Evolutionary conservation across 2,888 invertebrate genomes (phyloP).

Genomic region (Adelognathus sp.): DNA sequence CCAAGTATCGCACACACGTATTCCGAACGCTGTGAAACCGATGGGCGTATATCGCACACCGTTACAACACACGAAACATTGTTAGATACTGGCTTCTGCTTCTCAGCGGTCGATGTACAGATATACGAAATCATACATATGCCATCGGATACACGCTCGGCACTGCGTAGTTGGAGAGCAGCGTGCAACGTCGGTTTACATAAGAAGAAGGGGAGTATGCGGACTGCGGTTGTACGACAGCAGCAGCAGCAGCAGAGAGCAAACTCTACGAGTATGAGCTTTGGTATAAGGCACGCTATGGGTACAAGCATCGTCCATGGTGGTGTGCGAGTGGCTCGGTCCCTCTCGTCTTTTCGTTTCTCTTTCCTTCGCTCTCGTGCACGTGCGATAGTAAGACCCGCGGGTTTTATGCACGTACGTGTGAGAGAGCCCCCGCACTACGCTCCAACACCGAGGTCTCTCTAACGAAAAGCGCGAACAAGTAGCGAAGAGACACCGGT

Average conservation of each 20-base stretch:
- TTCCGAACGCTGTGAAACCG: too few species aligned
- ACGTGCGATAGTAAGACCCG: neutral
- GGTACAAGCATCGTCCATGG: slow-evolving; percentile 22
- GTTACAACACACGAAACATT: neutral
- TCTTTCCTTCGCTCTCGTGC: neutral
- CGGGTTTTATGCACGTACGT: slow-evolving; percentile 11
- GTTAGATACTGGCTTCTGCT: too few species aligned
- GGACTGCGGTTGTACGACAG: too few species aligned
- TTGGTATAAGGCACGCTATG: slow-evolving; percentile 43
- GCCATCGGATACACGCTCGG: slow-evolving; percentile 33
- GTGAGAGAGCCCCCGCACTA: neutral
- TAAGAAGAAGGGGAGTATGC: slow-evolving; percentile 64
- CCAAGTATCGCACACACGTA: neutral
- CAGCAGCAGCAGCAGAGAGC: slow-evolving; percentile 43
- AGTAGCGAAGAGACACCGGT: slow-evolving; percentile 36
- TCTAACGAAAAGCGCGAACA: slow-evolving; percentile 36
- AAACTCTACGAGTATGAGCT: slow-evolving; percentile 39
- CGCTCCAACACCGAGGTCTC: slow-evolving; percentile 9
- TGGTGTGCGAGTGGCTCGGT: neutral
- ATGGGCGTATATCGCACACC: too few species aligned
- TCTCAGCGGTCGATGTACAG: too few species aligned
- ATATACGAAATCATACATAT: slow-evolving; percentile 5
- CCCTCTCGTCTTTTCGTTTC: slow-evolving; percentile 1
- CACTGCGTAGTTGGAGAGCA: slow-evolving; percentile 57
- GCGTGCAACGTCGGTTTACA: slow-evolving; percentile 64